Evolutionary conservation across 2,888 invertebrate genomes (phyloP).

Genomic region (Xylota segnis): DNA sequence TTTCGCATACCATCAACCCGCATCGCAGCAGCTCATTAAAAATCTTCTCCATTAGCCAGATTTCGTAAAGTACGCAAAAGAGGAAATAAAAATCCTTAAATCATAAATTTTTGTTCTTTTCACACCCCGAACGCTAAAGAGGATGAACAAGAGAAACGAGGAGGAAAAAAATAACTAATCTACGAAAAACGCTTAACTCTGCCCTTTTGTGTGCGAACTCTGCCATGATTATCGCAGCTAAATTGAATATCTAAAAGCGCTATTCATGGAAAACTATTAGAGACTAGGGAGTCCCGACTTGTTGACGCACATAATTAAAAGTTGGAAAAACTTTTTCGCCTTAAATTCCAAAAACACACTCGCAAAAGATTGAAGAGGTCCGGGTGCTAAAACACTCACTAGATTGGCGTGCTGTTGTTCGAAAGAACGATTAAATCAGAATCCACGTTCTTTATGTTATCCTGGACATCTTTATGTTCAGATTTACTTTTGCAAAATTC

Average conservation of each 20-base stretch:
- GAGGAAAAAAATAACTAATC: not conserved
- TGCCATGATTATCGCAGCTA: conserved; percentile 9
- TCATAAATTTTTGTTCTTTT: conserved; percentile 5
- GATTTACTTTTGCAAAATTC: not conserved
- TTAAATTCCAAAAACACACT: not conserved
- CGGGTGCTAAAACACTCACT: not conserved
- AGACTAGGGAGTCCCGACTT: not conserved
- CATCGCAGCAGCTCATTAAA: too few species aligned
- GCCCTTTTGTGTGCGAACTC: conserved; percentile 6
- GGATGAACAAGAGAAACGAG: not conserved
- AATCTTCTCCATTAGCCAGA: not conserved
- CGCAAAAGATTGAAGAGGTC: not conserved
- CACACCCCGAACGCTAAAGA: not conserved
- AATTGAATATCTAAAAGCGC: conserved; percentile 10
- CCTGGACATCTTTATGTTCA: too few species aligned
- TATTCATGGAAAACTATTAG: conserved; percentile 6
- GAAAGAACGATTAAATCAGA: not conserved
- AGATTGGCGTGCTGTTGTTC: not conserved
- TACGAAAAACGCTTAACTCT: not conserved
- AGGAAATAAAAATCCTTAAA: not conserved
- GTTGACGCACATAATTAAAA: conserved; percentile 14
- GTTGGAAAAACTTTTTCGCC: conserved; percentile 4
- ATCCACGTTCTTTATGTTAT: too few species aligned
- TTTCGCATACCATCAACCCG: too few species aligned
- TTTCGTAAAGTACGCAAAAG: not conserved